These are phyloP conservation scores for Ceriagrion tenellum DNA, from an alignment of 2,888 invertebrate genomes.

Conservation along the genomic window DNA sequence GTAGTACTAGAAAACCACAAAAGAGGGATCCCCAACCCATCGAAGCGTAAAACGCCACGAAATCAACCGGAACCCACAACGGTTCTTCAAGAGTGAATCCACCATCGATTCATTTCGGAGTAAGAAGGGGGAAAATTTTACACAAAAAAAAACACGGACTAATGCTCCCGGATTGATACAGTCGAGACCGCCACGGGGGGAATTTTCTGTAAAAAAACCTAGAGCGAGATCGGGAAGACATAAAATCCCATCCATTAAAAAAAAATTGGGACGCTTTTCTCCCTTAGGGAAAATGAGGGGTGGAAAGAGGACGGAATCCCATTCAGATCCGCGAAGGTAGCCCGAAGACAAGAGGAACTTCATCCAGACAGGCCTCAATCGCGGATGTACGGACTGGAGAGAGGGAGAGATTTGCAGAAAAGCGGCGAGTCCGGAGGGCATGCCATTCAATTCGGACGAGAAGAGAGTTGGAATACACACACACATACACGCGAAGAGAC, in stretches of 20 bases:
- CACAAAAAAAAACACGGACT: background rate
- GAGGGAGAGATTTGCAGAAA: background rate
- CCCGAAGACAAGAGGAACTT: too few species aligned
- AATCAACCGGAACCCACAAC: background rate
- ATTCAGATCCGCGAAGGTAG: background rate
- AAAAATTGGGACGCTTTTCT: background rate
- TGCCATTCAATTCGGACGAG: too few species aligned
- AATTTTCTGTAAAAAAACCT: background rate
- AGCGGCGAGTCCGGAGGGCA: too few species aligned
- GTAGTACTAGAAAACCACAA: background rate
- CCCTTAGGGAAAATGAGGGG: too few species aligned
- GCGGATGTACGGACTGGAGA: too few species aligned
- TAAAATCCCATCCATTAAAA: too few species aligned
- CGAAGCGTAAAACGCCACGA: background rate
- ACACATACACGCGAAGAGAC: background rate
- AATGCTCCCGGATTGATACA: background rate
- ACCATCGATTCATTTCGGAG: background rate
- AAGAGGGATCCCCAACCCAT: background rate
- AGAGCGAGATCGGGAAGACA: background rate
- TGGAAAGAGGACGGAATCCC: background rate
- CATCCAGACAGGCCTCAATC: too few species aligned
- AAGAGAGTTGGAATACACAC: too few species aligned
- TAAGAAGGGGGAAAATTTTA: too few species aligned
- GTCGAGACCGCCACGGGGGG: background rate
- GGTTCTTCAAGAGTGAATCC: background rate